Percentiles rank a stretch among this genome's conserved stretches.
Conservation (phyloP, 2,113 vertebrate genomes). For the Chloebia gouldiae region DNA sequence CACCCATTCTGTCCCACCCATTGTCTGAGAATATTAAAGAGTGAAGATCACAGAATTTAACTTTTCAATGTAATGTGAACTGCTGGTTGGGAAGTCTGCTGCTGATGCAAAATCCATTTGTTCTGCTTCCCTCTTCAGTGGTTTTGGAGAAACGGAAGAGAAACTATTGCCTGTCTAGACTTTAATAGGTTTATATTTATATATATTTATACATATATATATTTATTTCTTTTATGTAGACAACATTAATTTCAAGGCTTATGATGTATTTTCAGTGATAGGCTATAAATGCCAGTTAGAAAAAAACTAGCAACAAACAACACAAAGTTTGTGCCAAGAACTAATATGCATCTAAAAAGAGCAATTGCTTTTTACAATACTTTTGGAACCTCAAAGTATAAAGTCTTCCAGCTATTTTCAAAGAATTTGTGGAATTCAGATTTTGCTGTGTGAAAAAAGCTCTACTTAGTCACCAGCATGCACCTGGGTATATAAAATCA, state of each 20-base stretch:
- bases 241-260: background rate
- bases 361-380: background rate
- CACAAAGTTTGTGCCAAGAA: background rate
- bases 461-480: background rate
- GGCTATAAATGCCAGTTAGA: background rate
- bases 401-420: background rate
- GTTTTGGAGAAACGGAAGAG: slow-evolving; percentile 24
- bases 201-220: background rate
- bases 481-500: background rate
- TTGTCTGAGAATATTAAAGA: background rate
- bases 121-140: slow-evolving; percentile 35
- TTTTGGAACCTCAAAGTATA: background rate
- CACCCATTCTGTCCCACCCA: background rate
- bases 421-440: background rate
- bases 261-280: background rate
- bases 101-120: slow-evolving; percentile 11
- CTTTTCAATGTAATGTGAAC: background rate
- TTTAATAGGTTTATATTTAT: background rate
- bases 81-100: background rate
- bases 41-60: slow-evolving; percentile 1
- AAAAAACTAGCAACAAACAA: background rate
- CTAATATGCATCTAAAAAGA: background rate
- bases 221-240: background rate
- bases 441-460: background rate
- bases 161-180: slow-evolving; percentile 27